These are phyloP conservation scores for Drosophila bunnanda DNA, from an alignment of 2,888 invertebrate species.

Conservation along the genomic window DNA sequence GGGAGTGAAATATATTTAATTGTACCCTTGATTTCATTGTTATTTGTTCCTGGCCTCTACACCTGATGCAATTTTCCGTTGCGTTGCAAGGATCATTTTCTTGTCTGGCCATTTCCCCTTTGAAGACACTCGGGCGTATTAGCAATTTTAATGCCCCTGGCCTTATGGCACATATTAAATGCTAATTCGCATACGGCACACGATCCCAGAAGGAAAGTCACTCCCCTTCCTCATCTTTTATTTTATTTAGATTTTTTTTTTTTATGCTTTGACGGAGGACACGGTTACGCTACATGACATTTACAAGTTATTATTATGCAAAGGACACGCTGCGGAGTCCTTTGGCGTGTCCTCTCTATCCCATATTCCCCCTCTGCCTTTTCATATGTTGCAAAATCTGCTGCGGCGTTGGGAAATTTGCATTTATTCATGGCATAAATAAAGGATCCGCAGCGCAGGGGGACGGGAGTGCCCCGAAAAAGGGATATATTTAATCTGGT, in stretches of 20 bases:
- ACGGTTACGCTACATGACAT: slow-evolving; percentile 65
- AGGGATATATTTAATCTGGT: slow-evolving; percentile 43
- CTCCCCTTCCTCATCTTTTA: neutral
- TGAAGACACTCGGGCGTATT: slow-evolving; percentile 45
- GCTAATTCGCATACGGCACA: slow-evolving; percentile 64
- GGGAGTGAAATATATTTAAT: slow-evolving; percentile 14
- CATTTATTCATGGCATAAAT: slow-evolving; percentile 78
- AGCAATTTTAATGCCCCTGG: slow-evolving; percentile 70
- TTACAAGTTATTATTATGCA: slow-evolving; percentile 77
- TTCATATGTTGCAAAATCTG: slow-evolving; percentile 71
- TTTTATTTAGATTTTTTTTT: slow-evolving; percentile 1
- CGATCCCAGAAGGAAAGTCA: slow-evolving; percentile 20
- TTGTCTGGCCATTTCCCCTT: slow-evolving; percentile 2
- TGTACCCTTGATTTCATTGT: neutral
- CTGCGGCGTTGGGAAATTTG: slow-evolving; percentile 69
- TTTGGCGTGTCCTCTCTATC: slow-evolving; percentile 37
- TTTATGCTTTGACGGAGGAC: slow-evolving; percentile 15
- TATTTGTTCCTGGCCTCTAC: neutral
- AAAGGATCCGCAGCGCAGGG: slow-evolving; percentile 50
- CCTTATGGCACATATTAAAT: slow-evolving; percentile 69
- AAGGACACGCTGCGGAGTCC: slow-evolving; percentile 66
- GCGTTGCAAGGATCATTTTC: neutral
- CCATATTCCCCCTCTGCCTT: slow-evolving; percentile 25
- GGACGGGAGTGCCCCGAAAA: slow-evolving; percentile 20
- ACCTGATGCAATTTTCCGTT: slow-evolving; percentile 16